A percentile compares a stretch with the other conserved stretches of the same genome.
Evolutionary conservation across 2,113 vertebrate species (phyloP).

Genomic region (Sinocyclocheilus rhinocerous): DNA sequence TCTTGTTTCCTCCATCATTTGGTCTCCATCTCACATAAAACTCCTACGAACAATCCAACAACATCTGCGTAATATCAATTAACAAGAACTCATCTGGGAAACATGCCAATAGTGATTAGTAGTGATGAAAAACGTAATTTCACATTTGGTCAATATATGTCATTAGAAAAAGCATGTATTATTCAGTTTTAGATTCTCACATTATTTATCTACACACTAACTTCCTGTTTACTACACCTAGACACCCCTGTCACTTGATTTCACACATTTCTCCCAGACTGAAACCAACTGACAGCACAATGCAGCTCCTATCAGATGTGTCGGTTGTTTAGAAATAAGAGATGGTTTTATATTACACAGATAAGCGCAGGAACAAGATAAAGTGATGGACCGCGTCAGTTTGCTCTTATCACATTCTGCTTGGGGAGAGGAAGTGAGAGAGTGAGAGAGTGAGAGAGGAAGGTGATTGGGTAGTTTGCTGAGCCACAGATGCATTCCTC

Average conservation of each 20-base stretch:
- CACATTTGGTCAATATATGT: constrained; percentile 15
- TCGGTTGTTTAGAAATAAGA: no score
- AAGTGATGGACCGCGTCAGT: no score
- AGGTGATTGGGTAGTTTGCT: no score
- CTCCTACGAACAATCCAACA: background rate
- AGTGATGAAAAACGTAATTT: constrained; percentile 33
- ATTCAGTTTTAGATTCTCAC: constrained; percentile 34
- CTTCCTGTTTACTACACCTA: constrained; percentile 3
- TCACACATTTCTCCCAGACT: background rate
- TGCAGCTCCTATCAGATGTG: constrained; percentile 1
- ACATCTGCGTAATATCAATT: constrained; percentile 19
- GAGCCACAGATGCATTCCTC: no score
- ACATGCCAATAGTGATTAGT: constrained; percentile 42
- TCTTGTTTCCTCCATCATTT: background rate
- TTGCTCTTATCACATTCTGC: no score
- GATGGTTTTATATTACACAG: no score
- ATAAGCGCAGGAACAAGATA: no score
- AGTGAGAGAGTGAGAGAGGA: no score
- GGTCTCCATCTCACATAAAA: background rate
- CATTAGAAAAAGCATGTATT: background rate
- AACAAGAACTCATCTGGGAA: background rate
- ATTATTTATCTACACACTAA: background rate
- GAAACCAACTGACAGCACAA: background rate
- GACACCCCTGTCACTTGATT: background rate
- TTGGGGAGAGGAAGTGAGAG: no score